phyloP scores from a whole-genome alignment of 2,888 invertebrate species.

The Sphinx pinastri region DNA sequence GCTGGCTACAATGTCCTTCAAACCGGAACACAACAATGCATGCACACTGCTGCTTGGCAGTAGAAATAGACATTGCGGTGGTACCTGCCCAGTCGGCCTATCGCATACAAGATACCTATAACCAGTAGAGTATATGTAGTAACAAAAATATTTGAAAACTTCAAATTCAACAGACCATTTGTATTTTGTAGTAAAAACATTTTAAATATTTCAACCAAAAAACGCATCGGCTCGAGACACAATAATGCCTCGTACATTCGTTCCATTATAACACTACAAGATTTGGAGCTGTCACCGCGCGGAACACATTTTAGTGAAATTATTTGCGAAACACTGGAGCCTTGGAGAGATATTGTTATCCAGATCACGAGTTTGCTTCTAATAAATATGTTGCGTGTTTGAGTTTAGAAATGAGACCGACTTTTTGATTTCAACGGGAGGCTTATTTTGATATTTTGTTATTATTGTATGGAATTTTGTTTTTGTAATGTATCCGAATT shows the following conservation, averaged over 20 bases:
- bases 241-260: slow-evolving; percentile 35
- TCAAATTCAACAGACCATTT: not conserved
- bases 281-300: slow-evolving; percentile 31
- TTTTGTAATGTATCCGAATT: too few relatives aligned
- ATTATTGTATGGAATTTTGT: too few relatives aligned
- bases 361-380: not conserved
- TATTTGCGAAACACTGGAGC: slow-evolving; percentile 41
- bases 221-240: slow-evolving; percentile 2
- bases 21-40: too few relatives aligned
- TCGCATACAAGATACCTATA: too few relatives aligned
- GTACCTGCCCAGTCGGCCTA: too few relatives aligned
- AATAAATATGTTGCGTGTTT: not conserved
- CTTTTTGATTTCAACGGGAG: too few relatives aligned
- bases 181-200: not conserved
- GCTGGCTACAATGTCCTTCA: too few relatives aligned
- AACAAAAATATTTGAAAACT: too few relatives aligned
- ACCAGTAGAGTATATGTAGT: too few relatives aligned
- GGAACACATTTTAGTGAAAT: slow-evolving; percentile 45
- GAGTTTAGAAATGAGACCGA: not conserved
- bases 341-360: not conserved
- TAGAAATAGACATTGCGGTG: too few relatives aligned
- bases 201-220: slow-evolving; percentile 3
- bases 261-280: slow-evolving; percentile 49
- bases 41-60: too few relatives aligned
- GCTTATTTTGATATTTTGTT: too few relatives aligned